A percentile compares a stretch with the other conserved stretches of the same genome.
Conservation (phyloP, 1,140 invertebrate genomes). For the Bathynomus jamesi region DNA sequence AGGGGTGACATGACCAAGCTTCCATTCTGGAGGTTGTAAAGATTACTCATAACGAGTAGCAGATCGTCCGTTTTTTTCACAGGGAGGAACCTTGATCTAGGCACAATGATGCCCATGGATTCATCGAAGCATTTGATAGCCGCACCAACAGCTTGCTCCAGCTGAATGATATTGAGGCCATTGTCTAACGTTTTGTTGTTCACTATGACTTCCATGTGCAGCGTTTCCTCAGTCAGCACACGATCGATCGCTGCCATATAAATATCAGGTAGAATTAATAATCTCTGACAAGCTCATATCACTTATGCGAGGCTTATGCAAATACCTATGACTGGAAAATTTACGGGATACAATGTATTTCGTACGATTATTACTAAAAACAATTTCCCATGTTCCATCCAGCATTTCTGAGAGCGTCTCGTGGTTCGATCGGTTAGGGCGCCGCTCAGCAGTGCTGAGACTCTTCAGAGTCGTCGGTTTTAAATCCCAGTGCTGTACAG, state of each 20-base stretch:
- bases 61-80: conserved; percentile 99
- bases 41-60: conserved; percentile 93
- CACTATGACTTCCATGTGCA: conserved; percentile 97
- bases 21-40: conserved; percentile 84
- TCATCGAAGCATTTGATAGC: conserved; percentile 97
- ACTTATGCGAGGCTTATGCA: too few species aligned
- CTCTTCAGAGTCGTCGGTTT: too few species aligned
- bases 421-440: too few species aligned
- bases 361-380: too few species aligned
- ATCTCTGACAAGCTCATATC: too few species aligned
- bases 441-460: too few species aligned
- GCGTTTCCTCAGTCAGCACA: conserved; percentile 63
- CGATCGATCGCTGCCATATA: conserved; percentile 66
- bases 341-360: too few species aligned
- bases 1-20: conserved; percentile 83
- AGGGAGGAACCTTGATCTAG: conserved; percentile 90
- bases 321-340: too few species aligned
- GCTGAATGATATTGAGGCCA: conserved; percentile 87
- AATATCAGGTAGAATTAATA: background rate
- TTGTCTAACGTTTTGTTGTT: conserved; percentile 88
- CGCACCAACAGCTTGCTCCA: conserved; percentile 97
- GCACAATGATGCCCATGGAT: conserved; percentile 84
- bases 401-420: too few species aligned
- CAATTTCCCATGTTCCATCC: too few species aligned
- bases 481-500: too few species aligned